A percentile compares a stretch with the other conserved stretches of the same genome.
Evolutionary conservation across 2,113 vertebrate species (phyloP).

Genomic region (Triplophysa rosa): DNA sequence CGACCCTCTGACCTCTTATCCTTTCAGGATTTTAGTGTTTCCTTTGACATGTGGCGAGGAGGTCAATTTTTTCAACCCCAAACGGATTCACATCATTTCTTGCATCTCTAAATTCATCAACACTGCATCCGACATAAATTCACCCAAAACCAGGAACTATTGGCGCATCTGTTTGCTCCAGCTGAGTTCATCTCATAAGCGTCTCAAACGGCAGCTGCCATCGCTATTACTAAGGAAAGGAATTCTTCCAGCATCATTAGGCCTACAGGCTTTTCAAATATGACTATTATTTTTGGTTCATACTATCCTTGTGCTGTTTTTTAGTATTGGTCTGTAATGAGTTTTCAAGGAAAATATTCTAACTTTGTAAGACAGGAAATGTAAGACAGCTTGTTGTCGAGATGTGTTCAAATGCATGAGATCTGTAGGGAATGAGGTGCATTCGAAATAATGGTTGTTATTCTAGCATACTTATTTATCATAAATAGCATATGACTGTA

Average conservation of each 20-base stretch:
- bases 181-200: slow-evolving; percentile 56
- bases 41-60: slow-evolving; percentile 25
- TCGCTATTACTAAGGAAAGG: slow-evolving; percentile 43
- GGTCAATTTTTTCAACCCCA: slow-evolving; percentile 47
- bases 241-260: slow-evolving; percentile 44
- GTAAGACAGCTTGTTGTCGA: neutral
- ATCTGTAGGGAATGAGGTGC: slow-evolving; percentile 10
- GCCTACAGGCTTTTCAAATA: slow-evolving; percentile 37
- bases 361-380: neutral
- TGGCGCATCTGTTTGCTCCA: slow-evolving; percentile 59
- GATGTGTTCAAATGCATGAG: neutral
- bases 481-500: slow-evolving; percentile 24
- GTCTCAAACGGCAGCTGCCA: slow-evolving; percentile 46
- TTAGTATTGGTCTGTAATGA: slow-evolving; percentile 20
- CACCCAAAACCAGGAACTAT: slow-evolving; percentile 49
- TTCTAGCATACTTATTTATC: slow-evolving; percentile 27
- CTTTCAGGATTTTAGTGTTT: neutral
- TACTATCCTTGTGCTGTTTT: slow-evolving; percentile 15
- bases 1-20: slow-evolving; percentile 19
- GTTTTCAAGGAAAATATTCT: slow-evolving; percentile 32
- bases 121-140: slow-evolving; percentile 58
- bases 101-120: slow-evolving; percentile 56
- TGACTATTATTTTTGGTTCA: slow-evolving; percentile 23
- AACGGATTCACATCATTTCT: slow-evolving; percentile 52
- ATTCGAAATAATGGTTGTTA: slow-evolving; percentile 23